Conservation (phyloP, 1,140 invertebrate species). For the Cepaea nemoralis region DNA sequence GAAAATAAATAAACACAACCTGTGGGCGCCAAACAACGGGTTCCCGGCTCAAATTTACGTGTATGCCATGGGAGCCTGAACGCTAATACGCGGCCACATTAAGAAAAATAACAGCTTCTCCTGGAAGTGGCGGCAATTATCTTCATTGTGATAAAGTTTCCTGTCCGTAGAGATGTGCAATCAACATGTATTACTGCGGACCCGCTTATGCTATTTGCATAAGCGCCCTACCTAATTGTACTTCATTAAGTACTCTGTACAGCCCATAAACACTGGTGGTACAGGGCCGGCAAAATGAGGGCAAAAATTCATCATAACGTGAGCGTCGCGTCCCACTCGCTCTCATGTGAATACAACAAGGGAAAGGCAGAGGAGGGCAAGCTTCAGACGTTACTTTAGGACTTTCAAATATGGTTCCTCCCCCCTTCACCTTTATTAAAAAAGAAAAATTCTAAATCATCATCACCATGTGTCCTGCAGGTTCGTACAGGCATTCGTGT, state of each 20-base stretch:
- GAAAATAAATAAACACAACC: too few relatives aligned
- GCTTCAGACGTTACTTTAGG: too few relatives aligned
- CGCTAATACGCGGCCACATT: not conserved
- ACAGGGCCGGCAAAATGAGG: not conserved
- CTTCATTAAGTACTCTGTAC: constrained; percentile 21
- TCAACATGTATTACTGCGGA: not conserved
- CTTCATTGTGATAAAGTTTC: constrained; percentile 22
- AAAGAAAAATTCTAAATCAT: too few relatives aligned
- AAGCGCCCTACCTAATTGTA: not conserved
- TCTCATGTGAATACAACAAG: too few relatives aligned
- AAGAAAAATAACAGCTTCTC: not conserved
- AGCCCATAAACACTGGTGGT: not conserved
- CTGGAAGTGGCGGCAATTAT: not conserved
- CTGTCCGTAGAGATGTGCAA: not conserved
- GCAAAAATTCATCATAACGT: not conserved
- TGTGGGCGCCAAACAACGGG: not conserved
- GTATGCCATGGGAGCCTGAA: too few relatives aligned
- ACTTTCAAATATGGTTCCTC: too few relatives aligned
- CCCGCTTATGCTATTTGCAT: constrained; percentile 27
- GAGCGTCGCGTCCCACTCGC: too few relatives aligned
- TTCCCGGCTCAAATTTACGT: not conserved
- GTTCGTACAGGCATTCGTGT: too few relatives aligned
- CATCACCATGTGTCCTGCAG: too few relatives aligned
- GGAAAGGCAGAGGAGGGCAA: too few relatives aligned
- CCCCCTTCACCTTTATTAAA: too few relatives aligned